Conservation (phyloP, 2,888 invertebrate genomes). For the Drosophila subsilvestris region DNA sequence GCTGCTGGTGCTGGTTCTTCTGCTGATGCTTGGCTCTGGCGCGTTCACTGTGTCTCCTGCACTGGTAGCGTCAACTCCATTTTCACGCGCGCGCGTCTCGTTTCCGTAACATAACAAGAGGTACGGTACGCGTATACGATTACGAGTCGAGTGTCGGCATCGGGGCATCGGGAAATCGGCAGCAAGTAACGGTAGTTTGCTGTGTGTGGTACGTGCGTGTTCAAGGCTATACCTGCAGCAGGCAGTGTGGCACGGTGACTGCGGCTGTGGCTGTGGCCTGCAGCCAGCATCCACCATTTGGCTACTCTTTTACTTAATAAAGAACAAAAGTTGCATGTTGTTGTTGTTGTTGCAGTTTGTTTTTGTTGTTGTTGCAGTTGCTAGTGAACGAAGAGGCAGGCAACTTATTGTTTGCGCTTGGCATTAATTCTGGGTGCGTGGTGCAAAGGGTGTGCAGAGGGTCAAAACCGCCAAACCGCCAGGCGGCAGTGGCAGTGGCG, state of each 20-base stretch:
- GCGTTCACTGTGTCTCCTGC: slow-evolving; percentile 76
- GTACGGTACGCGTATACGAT: slow-evolving; percentile 39
- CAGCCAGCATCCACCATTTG: slow-evolving; percentile 31
- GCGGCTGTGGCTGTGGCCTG: slow-evolving; percentile 6
- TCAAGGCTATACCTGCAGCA: slow-evolving; percentile 51
- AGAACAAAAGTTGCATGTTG: slow-evolving; percentile 3
- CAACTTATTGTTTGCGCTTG: slow-evolving; percentile 57
- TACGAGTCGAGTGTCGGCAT: slow-evolving; percentile 31
- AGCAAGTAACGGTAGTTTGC: slow-evolving; percentile 16
- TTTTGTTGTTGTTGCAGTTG: slow-evolving; percentile 25
- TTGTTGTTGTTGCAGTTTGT: slow-evolving; percentile 32
- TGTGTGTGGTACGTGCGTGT: slow-evolving; percentile 24
- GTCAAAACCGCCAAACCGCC: not conserved
- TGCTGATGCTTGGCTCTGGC: slow-evolving; percentile 75
- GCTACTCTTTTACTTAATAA: slow-evolving; percentile 29
- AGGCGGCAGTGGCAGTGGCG: not conserved
- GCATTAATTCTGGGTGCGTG: slow-evolving; percentile 57
- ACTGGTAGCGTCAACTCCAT: slow-evolving; percentile 75
- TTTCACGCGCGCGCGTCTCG: slow-evolving; percentile 55
- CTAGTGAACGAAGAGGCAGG: slow-evolving; percentile 13
- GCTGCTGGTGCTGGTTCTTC: slow-evolving; percentile 52
- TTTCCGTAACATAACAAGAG: slow-evolving; percentile 32
- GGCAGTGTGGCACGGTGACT: slow-evolving; percentile 5
- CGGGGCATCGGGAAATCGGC: slow-evolving; percentile 1
- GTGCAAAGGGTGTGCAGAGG: not conserved